Conservation (phyloP, 2,113 vertebrate species). For the Benitochromis conjunctus region DNA sequence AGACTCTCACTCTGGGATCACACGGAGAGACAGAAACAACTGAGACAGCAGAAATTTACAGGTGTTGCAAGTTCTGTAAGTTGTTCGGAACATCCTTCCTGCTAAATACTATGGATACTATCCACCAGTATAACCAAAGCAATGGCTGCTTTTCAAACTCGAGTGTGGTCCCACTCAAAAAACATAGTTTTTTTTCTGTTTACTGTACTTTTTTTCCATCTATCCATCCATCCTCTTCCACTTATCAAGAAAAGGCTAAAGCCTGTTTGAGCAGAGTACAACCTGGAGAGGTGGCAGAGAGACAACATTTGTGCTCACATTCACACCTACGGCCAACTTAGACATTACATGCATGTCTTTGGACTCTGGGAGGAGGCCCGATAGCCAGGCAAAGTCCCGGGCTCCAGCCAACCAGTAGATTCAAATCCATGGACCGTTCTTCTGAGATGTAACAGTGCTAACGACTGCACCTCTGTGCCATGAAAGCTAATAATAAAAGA, state of each 20-base stretch:
- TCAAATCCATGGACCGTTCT: neutral
- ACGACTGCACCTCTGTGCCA: neutral
- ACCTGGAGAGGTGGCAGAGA: neutral
- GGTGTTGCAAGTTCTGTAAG: neutral
- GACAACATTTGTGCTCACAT: neutral
- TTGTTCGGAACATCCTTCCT: neutral
- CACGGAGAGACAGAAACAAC: neutral
- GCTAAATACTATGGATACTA: neutral
- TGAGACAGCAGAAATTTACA: neutral
- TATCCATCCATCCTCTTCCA: neutral
- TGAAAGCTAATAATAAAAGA: neutral
- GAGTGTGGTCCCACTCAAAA: neutral
- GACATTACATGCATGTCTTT: neutral
- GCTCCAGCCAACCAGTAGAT: neutral
- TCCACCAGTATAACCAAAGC: neutral
- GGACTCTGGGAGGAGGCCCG: neutral
- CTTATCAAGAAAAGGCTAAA: neutral
- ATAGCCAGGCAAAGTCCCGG: neutral
- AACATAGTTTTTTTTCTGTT: neutral
- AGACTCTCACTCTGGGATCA: neutral
- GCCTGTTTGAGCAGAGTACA: neutral
- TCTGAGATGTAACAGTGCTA: neutral
- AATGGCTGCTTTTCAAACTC: neutral
- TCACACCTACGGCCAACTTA: neutral
- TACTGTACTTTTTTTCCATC: neutral